Conservation (phyloP, 2,888 invertebrate genomes). For the Nemotelus pantherinus region DNA sequence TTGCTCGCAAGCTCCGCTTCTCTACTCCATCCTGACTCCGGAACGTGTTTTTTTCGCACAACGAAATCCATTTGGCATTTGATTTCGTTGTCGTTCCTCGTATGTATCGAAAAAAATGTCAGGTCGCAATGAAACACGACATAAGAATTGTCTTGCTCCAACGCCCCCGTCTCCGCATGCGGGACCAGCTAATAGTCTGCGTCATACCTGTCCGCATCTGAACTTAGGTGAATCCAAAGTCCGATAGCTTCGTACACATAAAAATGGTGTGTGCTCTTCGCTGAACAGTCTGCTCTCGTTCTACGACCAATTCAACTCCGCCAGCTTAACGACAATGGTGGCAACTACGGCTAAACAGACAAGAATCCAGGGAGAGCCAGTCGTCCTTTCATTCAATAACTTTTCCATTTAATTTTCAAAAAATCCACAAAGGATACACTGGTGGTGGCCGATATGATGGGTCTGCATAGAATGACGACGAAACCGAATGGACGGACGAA, state of each 20-base stretch:
- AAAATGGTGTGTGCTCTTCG: not conserved
- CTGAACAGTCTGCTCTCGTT: not conserved
- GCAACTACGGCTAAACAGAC: conserved; percentile 3
- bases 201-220: conserved; percentile 4
- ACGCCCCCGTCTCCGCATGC: not conserved
- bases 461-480: not conserved
- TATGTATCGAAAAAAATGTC: conserved; percentile 24
- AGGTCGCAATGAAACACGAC: conserved; percentile 25
- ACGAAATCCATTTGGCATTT: conserved; percentile 32
- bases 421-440: conserved; percentile 17
- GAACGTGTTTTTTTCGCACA: not conserved
- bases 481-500: not conserved
- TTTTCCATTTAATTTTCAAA: conserved; percentile 33
- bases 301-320: not conserved
- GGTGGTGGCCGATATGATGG: not conserved
- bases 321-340: not conserved
- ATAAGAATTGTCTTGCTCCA: conserved; percentile 10
- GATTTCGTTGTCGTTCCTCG: conserved; percentile 32
- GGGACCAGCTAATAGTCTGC: not conserved
- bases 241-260: not conserved
- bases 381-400: conserved; percentile 28
- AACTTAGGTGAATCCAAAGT: conserved; percentile 3
- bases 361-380: conserved; percentile 2
- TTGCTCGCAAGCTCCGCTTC: not conserved
- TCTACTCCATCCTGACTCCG: not conserved